A percentile compares a stretch with the other conserved stretches of the same genome.
phyloP scores from a whole-genome alignment of 2,113 vertebrate genomes.

The Neopipo cinnamomea region DNA sequence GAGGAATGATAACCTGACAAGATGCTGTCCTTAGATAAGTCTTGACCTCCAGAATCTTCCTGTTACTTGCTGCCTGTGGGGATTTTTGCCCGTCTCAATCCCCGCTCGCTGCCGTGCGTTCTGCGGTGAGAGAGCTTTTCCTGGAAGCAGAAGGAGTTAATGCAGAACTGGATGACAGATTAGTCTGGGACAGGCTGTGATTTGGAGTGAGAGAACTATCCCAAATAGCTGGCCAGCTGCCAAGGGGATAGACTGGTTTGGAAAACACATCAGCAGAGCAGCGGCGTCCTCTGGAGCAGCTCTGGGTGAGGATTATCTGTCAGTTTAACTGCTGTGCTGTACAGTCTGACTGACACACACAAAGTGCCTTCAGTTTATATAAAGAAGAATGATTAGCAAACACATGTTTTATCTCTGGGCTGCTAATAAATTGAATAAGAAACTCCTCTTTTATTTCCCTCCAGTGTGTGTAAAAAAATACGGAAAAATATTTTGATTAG shows the following conservation, averaged over 20 bases:
- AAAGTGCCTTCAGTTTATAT: background rate
- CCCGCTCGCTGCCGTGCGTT: rapidly evolving
- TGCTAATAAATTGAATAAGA: background rate
- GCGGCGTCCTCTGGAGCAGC: background rate
- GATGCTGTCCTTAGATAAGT: background rate
- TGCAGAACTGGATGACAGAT: constrained; percentile 16
- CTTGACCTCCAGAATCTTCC: background rate
- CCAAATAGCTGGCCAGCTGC: constrained; percentile 12
- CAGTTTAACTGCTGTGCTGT: background rate
- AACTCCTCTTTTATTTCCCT: constrained; percentile 22
- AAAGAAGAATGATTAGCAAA: constrained; percentile 11
- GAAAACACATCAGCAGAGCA: background rate
- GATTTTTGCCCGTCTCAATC: background rate
- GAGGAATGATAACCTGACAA: background rate
- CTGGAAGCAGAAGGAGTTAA: constrained; percentile 21
- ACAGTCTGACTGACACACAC: background rate
- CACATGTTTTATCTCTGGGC: background rate
- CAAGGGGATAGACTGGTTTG: background rate
- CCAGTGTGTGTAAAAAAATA: background rate
- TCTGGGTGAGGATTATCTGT: constrained; percentile 9
- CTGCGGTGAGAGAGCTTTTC: background rate
- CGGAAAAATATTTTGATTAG: constrained; percentile 31
- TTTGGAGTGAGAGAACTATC: constrained; percentile 30
- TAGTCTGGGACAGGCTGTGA: constrained; percentile 25
- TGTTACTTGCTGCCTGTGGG: background rate